phyloP scores from a whole-genome alignment of 2,888 invertebrate genomes.

The Elmis aenea region DNA sequence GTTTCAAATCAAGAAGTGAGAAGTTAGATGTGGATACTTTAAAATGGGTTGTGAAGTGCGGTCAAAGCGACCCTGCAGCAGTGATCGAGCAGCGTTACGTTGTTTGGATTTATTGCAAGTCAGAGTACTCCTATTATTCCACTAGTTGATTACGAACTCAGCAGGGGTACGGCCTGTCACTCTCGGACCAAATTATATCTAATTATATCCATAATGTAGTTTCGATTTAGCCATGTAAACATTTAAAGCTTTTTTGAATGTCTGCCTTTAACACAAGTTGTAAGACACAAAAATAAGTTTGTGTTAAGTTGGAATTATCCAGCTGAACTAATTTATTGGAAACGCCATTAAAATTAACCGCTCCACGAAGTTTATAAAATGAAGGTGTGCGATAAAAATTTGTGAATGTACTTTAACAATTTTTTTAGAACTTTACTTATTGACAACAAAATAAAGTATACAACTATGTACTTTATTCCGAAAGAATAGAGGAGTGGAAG shows the following conservation, averaged over 20 bases:
- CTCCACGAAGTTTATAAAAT: no score
- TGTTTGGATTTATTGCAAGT: constrained; percentile 46
- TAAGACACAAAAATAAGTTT: no score
- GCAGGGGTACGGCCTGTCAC: constrained; percentile 43
- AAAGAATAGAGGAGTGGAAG: no score
- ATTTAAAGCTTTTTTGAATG: constrained; percentile 21
- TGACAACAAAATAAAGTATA: background rate
- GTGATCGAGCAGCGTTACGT: constrained; percentile 25
- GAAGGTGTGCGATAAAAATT: no score
- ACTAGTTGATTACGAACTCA: constrained; percentile 46
- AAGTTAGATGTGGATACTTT: no score
- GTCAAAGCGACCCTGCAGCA: constrained; percentile 5
- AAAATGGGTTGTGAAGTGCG: constrained; percentile 2
- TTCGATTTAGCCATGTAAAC: constrained; percentile 43
- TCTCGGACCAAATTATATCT: constrained; percentile 44
- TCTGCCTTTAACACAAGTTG: no score
- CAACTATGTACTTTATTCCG: constrained; percentile 14
- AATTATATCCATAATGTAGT: constrained; percentile 43
- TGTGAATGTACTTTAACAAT: no score
- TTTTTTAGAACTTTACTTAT: no score
- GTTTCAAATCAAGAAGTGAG: background rate
- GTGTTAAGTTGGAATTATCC: no score
- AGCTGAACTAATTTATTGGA: no score
- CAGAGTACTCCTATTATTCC: constrained; percentile 46
- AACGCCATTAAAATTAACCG: no score